Base-by-base conservation (phyloP, 1,140 invertebrate genomes). In the Ostrea edulis region DNA sequence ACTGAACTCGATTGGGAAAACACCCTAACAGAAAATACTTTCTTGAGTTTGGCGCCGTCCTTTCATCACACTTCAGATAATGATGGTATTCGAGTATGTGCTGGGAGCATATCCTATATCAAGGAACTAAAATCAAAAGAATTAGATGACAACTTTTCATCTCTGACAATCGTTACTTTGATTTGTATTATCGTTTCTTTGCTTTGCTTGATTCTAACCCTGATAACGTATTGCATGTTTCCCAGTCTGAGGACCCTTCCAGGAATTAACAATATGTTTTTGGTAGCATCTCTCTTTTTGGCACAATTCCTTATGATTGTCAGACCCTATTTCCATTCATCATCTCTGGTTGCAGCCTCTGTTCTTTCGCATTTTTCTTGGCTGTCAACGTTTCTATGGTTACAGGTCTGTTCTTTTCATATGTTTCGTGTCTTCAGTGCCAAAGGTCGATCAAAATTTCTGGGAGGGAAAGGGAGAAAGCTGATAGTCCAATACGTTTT, bases 191-290 rank as follows among this genome's bases (percentile, higher is more conserved):
- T 81, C 11, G n/a, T 92, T 22, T 93, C 93, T 0, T 44, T 92
- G 0, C 9, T 91, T 2, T 90, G 87, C 84, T 88, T 93, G 8
- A 2, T 89, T 0, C 17, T 93, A 12, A 88, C 90, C 11, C 87
- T 93, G 62, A 71, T 91, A 0, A 93, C 92, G 0, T 93, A 92
- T 62, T 86, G 71, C 44, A 55, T 89, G 0, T 92, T 93, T 83
- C 35, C 90, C 7, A 68, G 71, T 35, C 89, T 93, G 0, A 58
- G 91, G 17, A 92, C 93, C 0, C 20, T 92, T 44, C 92, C 93
- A 2, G 92, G 92, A 0, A 90, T 90, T 71, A 92, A 91, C 86
- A 92, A 90, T 29, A 93, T 92, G 90, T 82, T 82, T 81, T 84
- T 93, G 9, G 85, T 90, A 22, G 65, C 83, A 12, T 92, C 86